These are phyloP conservation scores for Philereme transversata DNA, from an alignment of 2,888 invertebrate species.

Conservation along the genomic window DNA sequence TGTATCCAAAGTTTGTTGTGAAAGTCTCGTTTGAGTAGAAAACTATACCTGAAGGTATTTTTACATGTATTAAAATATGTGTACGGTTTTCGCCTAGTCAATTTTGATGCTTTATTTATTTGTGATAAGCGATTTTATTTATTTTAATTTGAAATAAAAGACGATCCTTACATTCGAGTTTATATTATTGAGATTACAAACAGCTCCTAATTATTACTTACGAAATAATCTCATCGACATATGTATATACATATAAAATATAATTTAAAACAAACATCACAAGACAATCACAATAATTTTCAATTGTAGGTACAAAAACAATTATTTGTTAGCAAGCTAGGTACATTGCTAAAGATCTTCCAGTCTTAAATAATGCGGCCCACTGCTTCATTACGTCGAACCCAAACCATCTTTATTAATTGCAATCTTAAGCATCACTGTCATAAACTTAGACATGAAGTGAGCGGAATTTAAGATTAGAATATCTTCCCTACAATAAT, in stretches of 20 bases:
- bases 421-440: too few relatives aligned
- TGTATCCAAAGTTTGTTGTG: conserved; percentile 13
- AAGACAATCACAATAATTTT: conserved; percentile 33
- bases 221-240: conserved; percentile 38
- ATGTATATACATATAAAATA: conserved; percentile 24
- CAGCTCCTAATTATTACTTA: conserved; percentile 36
- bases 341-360: background rate
- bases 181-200: conserved; percentile 52
- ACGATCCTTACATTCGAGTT: conserved; percentile 26
- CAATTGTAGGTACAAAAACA: conserved; percentile 5
- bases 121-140: conserved; percentile 18
- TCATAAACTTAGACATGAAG: too few relatives aligned
- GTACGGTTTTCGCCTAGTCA: conserved; percentile 19
- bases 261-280: conserved; percentile 37
- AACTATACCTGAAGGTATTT: conserved; percentile 1
- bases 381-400: too few relatives aligned
- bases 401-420: too few relatives aligned
- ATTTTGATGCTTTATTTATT: conserved; percentile 23
- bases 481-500: background rate
- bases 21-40: conserved; percentile 18
- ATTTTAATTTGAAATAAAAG: conserved; percentile 28
- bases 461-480: too few relatives aligned
- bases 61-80: conserved; percentile 6
- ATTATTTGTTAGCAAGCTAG: background rate
- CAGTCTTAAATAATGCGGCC: too few relatives aligned